Percentiles rank a stretch among this genome's conserved stretches.
Conservation (phyloP, 2,113 vertebrate species). For the Rhadina sibilatrix region DNA sequence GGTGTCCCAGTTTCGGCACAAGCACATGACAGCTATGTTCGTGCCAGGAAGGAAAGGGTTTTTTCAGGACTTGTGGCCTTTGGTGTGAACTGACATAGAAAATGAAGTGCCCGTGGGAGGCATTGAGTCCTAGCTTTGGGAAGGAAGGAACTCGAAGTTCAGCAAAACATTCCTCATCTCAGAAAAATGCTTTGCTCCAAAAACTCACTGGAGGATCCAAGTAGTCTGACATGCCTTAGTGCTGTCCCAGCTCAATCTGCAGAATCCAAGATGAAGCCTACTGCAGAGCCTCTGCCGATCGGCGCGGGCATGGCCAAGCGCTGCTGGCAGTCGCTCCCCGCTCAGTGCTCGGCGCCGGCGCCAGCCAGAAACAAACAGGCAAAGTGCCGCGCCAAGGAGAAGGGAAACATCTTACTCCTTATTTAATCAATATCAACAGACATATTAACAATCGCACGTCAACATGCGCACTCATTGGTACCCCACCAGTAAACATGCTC, state of each 20-base stretch:
- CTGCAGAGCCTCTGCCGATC: conserved; percentile 21
- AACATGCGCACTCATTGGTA: conserved; percentile 34
- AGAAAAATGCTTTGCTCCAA: conserved; percentile 18
- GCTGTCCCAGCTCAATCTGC: background rate
- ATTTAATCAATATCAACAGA: conserved; percentile 71
- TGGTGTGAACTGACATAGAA: accelerated
- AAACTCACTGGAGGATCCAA: background rate
- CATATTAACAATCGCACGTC: background rate
- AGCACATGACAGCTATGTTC: background rate
- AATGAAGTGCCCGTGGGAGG: background rate
- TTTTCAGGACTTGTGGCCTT: background rate
- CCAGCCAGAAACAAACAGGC: conserved; percentile 70
- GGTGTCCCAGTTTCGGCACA: background rate
- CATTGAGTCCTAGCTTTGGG: background rate
- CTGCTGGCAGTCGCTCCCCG: conserved; percentile 66
- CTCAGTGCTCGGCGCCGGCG: conserved; percentile 19
- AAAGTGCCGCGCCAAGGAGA: conserved; percentile 52
- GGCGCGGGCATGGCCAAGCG: conserved; percentile 56
- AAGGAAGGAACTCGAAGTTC: background rate
- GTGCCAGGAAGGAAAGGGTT: background rate
- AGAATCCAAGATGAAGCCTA: conserved; percentile 17
- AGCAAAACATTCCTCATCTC: conserved; percentile 1
- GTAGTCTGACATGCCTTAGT: background rate
- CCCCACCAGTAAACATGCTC: conserved; percentile 1
- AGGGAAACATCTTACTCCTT: conserved; percentile 64